Percentiles rank a stretch among this genome's conserved stretches.
phyloP scores from a whole-genome alignment of 2,113 vertebrate genomes.

The Spheniscus mendiculus region DNA sequence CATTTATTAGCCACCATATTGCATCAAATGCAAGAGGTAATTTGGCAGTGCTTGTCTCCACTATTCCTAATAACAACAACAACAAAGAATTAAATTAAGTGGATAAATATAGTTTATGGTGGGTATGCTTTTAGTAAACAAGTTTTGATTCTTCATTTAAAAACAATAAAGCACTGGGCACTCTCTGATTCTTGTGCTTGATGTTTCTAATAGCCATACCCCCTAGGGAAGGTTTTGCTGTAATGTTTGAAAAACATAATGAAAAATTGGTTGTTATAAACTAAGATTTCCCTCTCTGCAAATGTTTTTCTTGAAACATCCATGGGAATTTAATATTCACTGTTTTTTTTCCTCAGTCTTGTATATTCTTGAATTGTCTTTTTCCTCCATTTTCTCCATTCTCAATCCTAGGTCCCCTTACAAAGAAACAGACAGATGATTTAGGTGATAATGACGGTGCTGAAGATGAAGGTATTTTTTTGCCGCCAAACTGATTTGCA shows the following conservation, averaged over 20 bases:
- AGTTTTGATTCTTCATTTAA: slow-evolving; percentile 52
- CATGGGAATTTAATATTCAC: slow-evolving; percentile 82
- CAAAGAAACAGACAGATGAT: slow-evolving; percentile 99
- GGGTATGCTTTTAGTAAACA: slow-evolving; percentile 59
- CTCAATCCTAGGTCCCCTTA: slow-evolving; percentile 99
- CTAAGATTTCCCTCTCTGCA: slow-evolving; percentile 50
- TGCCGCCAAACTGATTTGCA: slow-evolving; percentile 95
- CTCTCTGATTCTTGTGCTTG: slow-evolving; percentile 22
- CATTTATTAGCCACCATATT: slow-evolving; percentile 12
- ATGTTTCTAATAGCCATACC: slow-evolving; percentile 64
- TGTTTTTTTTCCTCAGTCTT: slow-evolving; percentile 86
- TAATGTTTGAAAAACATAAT: slow-evolving; percentile 17
- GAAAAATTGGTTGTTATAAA: slow-evolving; percentile 31
- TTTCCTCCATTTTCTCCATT: slow-evolving; percentile 95
- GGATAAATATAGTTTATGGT: slow-evolving; percentile 8
- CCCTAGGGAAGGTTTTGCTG: slow-evolving; percentile 15
- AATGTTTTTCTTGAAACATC: slow-evolving; percentile 76
- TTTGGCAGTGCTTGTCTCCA: slow-evolving; percentile 36
- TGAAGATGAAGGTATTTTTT: slow-evolving; percentile 99
- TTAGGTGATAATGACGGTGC: slow-evolving; percentile 99
- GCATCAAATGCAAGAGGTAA: slow-evolving; percentile 30
- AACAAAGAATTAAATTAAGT: slow-evolving; percentile 21
- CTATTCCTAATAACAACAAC: slow-evolving; percentile 21
- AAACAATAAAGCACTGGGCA: slow-evolving; percentile 28
- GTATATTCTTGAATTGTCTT: slow-evolving; percentile 99